Conservation (phyloP, 2,113 vertebrate species). For the Cygnus buccinator region DNA sequence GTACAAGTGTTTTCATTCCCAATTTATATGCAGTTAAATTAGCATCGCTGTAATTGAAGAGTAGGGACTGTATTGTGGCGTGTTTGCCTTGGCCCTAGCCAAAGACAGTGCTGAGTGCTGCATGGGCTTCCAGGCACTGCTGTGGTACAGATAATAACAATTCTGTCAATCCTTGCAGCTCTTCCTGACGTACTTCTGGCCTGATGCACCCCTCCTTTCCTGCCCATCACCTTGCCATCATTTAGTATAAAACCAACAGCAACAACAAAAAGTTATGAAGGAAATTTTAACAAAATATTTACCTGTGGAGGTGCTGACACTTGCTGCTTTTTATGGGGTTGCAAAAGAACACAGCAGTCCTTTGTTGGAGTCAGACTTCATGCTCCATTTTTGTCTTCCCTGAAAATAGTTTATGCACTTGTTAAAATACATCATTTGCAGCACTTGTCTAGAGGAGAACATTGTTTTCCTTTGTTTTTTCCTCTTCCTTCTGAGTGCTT, state of each 20-base stretch:
- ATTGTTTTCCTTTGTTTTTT: background rate
- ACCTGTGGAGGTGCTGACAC: background rate
- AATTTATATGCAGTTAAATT: background rate
- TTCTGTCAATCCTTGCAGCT: background rate
- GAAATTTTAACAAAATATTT: background rate
- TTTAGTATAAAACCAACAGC: background rate
- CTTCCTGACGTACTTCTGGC: background rate
- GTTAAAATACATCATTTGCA: background rate
- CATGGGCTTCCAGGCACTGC: background rate
- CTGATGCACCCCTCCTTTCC: background rate
- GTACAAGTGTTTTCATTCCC: background rate
- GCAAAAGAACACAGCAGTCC: background rate
- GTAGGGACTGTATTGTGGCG: background rate
- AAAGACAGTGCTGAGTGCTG: background rate
- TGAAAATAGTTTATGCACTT: background rate
- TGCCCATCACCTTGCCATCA: background rate
- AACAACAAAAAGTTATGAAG: background rate
- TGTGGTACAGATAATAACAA: background rate
- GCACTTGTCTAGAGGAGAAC: accelerated
- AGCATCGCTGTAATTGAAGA: background rate
- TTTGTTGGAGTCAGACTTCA: background rate
- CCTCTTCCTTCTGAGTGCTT: background rate
- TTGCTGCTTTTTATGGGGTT: background rate
- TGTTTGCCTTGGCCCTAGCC: background rate
- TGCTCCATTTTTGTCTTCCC: background rate